These are phyloP conservation scores for Dasyprocta punctata DNA, from an alignment of 2,113 vertebrate species.

Conservation along the genomic window DNA sequence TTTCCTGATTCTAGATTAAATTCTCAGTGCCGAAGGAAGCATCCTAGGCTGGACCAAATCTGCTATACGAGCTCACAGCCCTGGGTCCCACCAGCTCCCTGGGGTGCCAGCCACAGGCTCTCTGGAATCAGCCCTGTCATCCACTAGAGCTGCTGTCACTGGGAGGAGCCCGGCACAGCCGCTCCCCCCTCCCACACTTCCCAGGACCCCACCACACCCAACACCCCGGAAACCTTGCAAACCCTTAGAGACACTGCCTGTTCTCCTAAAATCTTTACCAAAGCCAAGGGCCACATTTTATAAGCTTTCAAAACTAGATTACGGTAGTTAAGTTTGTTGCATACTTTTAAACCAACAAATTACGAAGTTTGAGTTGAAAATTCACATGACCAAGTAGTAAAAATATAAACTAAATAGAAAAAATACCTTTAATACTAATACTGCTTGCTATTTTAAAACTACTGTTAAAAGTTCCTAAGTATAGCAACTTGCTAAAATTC, in stretches of 20 bases:
- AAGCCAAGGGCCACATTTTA: not conserved
- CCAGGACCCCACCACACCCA: not conserved
- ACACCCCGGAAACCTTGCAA: not conserved
- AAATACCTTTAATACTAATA: not conserved
- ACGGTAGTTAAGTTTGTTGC: not conserved
- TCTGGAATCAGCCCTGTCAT: rapidly evolving
- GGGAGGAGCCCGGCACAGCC: rapidly evolving
- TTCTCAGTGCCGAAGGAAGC: not conserved
- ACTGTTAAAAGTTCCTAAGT: not conserved
- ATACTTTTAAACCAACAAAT: not conserved
- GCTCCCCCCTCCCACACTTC: not conserved
- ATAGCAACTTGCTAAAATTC: constrained; percentile 16
- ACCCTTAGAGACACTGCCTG: not conserved
- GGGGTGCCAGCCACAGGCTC: too few species aligned
- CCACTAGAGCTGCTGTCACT: not conserved
- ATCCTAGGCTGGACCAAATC: not conserved
- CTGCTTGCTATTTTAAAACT: not conserved
- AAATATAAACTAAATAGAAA: constrained; percentile 24
- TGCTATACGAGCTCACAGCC: not conserved
- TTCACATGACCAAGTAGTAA: not conserved
- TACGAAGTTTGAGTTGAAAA: constrained; percentile 4
- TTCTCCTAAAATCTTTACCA: constrained; percentile 1
- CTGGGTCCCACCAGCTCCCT: rapidly evolving
- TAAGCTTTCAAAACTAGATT: not conserved
- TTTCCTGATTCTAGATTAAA: not conserved